These are phyloP conservation scores for Lethrus apterus DNA, from an alignment of 1,140 invertebrate species.

Conservation along the genomic window DNA sequence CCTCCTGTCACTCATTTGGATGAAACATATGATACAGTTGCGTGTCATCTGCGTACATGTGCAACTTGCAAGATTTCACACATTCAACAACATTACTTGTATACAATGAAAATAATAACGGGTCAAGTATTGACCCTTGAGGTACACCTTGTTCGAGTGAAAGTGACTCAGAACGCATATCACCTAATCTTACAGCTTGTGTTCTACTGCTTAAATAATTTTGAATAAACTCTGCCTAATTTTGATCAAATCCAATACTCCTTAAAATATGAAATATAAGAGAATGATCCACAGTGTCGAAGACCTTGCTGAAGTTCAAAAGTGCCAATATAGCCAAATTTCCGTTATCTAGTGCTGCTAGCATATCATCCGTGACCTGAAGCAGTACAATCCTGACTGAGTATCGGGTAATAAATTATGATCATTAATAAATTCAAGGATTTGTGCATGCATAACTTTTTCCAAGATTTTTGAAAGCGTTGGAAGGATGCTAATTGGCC, in stretches of 20 bases:
- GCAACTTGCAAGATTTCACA: neutral
- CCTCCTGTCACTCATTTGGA: neutral
- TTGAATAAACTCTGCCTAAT: neutral
- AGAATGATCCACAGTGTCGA: neutral
- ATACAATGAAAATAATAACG: neutral
- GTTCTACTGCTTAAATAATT: neutral
- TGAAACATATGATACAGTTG: neutral
- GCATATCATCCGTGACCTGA: neutral
- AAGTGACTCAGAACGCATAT: neutral
- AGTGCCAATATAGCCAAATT: neutral
- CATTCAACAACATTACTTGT: neutral
- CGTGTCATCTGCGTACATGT: constrained; percentile 4
- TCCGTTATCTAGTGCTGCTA: neutral
- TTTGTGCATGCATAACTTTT: constrained; percentile 3
- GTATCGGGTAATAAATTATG: neutral
- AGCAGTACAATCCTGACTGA: constrained; percentile 1
- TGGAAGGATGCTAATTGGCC: neutral
- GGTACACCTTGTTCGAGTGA: neutral
- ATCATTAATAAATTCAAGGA: neutral
- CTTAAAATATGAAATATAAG: neutral
- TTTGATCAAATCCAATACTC: neutral
- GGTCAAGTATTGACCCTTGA: neutral
- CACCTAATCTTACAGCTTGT: neutral
- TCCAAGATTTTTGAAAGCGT: neutral
- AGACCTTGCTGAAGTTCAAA: neutral